Base-by-base conservation (phyloP, 2,888 invertebrate species). In the Aelia acuminata region DNA sequence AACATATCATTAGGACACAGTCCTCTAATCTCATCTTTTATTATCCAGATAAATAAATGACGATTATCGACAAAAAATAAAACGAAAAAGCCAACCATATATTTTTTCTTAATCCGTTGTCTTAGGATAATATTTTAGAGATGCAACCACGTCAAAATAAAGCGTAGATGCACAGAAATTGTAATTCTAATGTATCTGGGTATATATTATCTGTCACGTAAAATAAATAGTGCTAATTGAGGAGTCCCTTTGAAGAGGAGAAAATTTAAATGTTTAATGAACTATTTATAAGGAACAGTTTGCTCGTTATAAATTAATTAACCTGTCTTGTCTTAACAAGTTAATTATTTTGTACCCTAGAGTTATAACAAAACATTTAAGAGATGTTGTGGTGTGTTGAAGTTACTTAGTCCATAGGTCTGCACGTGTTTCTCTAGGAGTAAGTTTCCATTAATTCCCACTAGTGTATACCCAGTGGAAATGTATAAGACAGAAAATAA, bases 211-310 rank as follows among this genome's bases (percentile, higher is more conserved):
- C 43, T 80, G 80, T 80, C 80, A 80, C 80, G 80, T 80, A n/a
- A 13, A n/a, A 39, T 80, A 80, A 43, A 43, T 47, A n/a, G 80
- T 22, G n/a, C 80, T 80, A 47, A 80, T 80, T 43, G 43, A 80
- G 43, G 8, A 43, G 43, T 43, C 13, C 80, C n/a, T 39, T 47
- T 47, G 3, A 80, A 13, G 43, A 80, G 80, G 43, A 80, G 5
- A 39, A 80, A 43, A 80, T 80, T 80, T 80, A n/a, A 80, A 80
- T 80, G 22, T 43, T 80, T 80, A 80, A 80, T 80, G 80, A 80
- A n/a, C 43, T 80, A 80, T 80, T 80, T 39, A 39, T 43, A 43
- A n/a, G n/a, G 43, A 3, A 80, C 43, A 11, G 3, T 80, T n/a
- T n/a, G 43, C 43, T 80, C n/a, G n/a, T 47, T 80, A 43, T n/a